phyloP scores from a whole-genome alignment of 2,797 vertebrate species.

The Platyrinchus mystaceus region DNA sequence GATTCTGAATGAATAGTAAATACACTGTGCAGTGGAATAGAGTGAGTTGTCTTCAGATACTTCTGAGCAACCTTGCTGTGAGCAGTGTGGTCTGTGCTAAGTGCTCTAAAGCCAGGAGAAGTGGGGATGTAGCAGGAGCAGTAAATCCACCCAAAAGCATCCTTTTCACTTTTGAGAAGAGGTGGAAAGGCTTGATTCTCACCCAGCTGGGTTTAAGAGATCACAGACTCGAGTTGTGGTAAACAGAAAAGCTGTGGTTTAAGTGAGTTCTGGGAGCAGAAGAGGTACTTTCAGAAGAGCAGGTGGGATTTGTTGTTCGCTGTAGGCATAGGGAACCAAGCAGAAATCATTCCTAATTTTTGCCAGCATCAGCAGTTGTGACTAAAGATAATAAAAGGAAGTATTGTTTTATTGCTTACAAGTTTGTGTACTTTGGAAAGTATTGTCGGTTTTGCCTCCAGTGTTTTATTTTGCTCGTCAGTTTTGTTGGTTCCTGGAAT shows the following conservation, averaged over 20 bases:
- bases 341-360: background rate
- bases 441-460: background rate
- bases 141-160: background rate
- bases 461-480: background rate
- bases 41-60: background rate
- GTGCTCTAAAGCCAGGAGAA: background rate
- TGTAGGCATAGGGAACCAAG: background rate
- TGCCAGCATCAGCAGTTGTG: background rate
- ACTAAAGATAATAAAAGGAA: background rate
- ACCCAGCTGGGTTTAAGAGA: background rate
- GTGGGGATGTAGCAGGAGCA: background rate
- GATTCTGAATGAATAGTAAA: background rate
- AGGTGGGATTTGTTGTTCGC: background rate
- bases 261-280: background rate
- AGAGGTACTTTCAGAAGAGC: background rate
- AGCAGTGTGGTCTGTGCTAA: background rate
- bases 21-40: background rate
- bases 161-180: background rate
- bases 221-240: background rate
- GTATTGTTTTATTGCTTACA: background rate
- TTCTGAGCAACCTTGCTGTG: background rate
- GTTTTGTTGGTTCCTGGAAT: background rate
- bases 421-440: background rate
- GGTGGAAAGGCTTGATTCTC: background rate
- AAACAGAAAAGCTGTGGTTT: rapidly evolving